phyloP scores from a whole-genome alignment of 2,888 invertebrate species.

The Tillus elongatus region DNA sequence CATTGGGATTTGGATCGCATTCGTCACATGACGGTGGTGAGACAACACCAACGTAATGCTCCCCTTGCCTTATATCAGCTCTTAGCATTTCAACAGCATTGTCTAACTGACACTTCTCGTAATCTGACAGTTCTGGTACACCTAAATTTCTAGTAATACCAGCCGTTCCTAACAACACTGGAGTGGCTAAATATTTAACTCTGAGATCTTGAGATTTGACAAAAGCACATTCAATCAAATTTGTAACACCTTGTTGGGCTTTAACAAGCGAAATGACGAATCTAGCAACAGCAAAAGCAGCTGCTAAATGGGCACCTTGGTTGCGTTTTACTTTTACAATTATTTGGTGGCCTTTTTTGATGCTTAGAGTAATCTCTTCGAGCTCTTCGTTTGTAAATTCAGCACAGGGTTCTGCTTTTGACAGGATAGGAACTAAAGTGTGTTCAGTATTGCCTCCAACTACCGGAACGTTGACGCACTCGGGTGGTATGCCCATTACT shows the following conservation, averaged over 20 bases:
- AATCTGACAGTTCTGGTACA: conserved; percentile 34
- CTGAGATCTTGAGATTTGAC: conserved; percentile 32
- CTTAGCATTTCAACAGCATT: conserved; percentile 30
- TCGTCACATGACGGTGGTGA: conserved; percentile 32
- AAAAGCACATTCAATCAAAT: conserved; percentile 36
- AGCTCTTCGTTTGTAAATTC: conserved; percentile 34
- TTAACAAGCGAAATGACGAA: conserved; percentile 52
- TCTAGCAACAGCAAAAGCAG: conserved; percentile 54
- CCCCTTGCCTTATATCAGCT: conserved; percentile 34
- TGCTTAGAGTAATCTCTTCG: conserved; percentile 33
- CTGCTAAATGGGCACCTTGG: conserved; percentile 50
- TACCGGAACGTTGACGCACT: conserved; percentile 62
- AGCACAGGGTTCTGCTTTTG: conserved; percentile 51
- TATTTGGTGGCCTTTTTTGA: conserved; percentile 55
- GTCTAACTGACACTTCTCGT: conserved; percentile 36
- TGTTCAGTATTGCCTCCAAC: conserved; percentile 70
- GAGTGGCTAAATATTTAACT: conserved; percentile 35
- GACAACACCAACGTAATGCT: conserved; percentile 27
- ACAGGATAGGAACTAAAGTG: conserved; percentile 69
- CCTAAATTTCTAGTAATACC: conserved; percentile 37
- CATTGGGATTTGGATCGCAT: conserved; percentile 27
- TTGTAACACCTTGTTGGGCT: conserved; percentile 37
- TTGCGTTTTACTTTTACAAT: conserved; percentile 55
- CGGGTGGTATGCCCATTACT: conserved; percentile 53
- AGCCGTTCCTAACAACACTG: conserved; percentile 33